A percentile compares a stretch with the other conserved stretches of the same genome.
Evolutionary conservation across 2,888 invertebrate species (phyloP).

Genomic region (Clivina fossor): DNA sequence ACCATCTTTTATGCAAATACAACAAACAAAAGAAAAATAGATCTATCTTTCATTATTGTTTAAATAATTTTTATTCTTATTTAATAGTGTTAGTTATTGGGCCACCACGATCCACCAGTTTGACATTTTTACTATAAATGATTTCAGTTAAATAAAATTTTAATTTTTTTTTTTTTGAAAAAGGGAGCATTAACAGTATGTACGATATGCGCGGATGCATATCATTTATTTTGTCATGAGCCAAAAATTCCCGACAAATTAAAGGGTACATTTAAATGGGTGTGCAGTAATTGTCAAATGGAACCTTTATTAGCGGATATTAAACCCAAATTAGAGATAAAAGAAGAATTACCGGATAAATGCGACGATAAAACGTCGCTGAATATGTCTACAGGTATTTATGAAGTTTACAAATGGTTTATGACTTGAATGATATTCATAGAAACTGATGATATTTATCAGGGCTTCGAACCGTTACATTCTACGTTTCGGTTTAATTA

Average conservation of each 20-base stretch:
- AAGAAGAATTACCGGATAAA: slow-evolving; percentile 30
- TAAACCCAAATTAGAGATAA: slow-evolving; percentile 47
- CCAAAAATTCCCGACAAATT: slow-evolving; percentile 64
- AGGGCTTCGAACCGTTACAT: no score
- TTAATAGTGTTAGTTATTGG: slow-evolving; percentile 45
- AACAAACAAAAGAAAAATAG: no score
- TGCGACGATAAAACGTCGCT: slow-evolving; percentile 31
- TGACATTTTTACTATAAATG: slow-evolving; percentile 1
- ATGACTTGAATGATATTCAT: no score
- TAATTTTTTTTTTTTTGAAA: slow-evolving; percentile 44
- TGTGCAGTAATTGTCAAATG: slow-evolving; percentile 67
- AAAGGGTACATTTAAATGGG: slow-evolving; percentile 68
- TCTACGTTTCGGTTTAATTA: no score
- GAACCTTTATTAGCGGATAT: slow-evolving; percentile 51
- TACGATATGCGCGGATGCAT: slow-evolving; percentile 81
- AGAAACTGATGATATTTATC: no score
- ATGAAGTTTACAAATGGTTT: no score
- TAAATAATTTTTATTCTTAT: no score
- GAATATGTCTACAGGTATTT: slow-evolving; percentile 6
- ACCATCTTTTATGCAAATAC: no score
- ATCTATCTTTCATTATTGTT: no score
- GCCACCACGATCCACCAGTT: slow-evolving; percentile 34
- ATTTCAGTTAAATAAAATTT: background rate
- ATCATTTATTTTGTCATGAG: slow-evolving; percentile 78
- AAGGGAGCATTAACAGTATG: slow-evolving; percentile 78